phyloP scores from a whole-genome alignment of 2,113 vertebrate genomes.

The Pteruthius melanotis region DNA sequence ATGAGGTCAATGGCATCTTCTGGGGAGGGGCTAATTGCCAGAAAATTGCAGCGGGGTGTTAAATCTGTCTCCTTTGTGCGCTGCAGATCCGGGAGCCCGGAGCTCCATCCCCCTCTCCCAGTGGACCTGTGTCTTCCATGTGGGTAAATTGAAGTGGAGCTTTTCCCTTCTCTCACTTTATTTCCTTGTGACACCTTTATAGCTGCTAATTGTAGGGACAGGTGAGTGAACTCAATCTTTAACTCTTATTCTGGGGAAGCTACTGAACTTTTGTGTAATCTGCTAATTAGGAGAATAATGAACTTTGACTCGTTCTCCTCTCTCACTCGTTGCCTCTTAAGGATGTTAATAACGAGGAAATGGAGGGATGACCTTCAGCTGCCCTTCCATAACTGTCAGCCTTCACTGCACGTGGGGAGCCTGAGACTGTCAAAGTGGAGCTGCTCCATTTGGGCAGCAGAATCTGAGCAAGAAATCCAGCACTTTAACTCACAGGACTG shows the following conservation, averaged over 20 bases:
- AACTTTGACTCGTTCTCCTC: slow-evolving; percentile 10
- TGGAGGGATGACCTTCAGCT: neutral
- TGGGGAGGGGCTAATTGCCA: slow-evolving; percentile 41
- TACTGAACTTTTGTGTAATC: slow-evolving; percentile 9
- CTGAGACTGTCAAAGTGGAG: neutral
- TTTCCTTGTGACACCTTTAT: slow-evolving; percentile 8
- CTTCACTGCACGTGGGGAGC: neutral
- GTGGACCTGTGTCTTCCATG: neutral
- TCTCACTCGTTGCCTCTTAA: neutral
- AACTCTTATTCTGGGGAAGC: slow-evolving; percentile 31
- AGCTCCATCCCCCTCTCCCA: neutral
- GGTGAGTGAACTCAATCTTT: slow-evolving; percentile 47
- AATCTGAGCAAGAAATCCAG: neutral
- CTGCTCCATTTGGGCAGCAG: neutral
- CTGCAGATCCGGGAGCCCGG: neutral
- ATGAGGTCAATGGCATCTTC: slow-evolving; percentile 18
- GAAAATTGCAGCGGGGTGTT: neutral
- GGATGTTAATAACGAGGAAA: neutral
- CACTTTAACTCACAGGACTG: neutral
- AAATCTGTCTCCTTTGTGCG: neutral
- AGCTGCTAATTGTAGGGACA: slow-evolving; percentile 52
- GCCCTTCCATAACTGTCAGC: neutral
- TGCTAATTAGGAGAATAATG: slow-evolving; percentile 45
- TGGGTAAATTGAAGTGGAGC: neutral
- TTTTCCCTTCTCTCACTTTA: neutral